A percentile compares a stretch with the other conserved stretches of the same genome.
Evolutionary conservation across 2,113 vertebrate species (phyloP).

Genomic region (Varanus komodoensis): DNA sequence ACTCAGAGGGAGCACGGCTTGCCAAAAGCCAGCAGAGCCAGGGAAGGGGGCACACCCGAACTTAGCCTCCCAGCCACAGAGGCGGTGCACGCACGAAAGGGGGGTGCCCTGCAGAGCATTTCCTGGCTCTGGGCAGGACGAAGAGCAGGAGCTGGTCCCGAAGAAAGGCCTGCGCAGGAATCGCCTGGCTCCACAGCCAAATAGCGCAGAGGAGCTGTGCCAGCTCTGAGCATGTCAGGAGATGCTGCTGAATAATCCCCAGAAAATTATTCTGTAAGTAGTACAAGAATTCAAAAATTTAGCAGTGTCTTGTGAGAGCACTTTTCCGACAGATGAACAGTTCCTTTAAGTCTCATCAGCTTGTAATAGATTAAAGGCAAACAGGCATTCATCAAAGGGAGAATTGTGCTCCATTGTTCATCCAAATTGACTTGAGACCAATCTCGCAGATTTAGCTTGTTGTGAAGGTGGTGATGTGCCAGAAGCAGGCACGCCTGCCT

Average conservation of each 20-base stretch:
- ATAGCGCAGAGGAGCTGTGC: background rate
- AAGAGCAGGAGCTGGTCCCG: background rate
- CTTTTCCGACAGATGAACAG: conserved; percentile 48
- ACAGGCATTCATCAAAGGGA: conserved; percentile 68
- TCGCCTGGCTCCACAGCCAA: background rate
- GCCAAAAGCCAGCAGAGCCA: no score
- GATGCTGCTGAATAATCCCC: conserved; percentile 23
- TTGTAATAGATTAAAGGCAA: conserved; percentile 76
- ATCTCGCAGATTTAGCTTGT: conserved; percentile 60
- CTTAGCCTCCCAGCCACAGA: no score
- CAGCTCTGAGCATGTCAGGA: background rate
- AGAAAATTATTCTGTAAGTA: conserved; percentile 22
- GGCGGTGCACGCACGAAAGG: background rate
- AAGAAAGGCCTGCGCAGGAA: background rate
- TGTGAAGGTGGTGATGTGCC: conserved; percentile 32
- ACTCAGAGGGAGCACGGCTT: no score
- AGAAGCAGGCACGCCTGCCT: background rate
- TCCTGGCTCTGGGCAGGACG: background rate
- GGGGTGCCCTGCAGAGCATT: background rate
- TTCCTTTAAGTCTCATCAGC: conserved; percentile 66
- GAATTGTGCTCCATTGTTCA: conserved; percentile 66
- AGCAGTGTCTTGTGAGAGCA: conserved; percentile 16
- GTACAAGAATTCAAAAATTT: conserved; percentile 40
- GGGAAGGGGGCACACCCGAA: no score
- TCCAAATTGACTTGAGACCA: conserved; percentile 74